A percentile compares a stretch with the other conserved stretches of the same genome.
Evolutionary conservation across 2,113 vertebrate genomes (phyloP).

Genomic region (Rattus rattus): DNA sequence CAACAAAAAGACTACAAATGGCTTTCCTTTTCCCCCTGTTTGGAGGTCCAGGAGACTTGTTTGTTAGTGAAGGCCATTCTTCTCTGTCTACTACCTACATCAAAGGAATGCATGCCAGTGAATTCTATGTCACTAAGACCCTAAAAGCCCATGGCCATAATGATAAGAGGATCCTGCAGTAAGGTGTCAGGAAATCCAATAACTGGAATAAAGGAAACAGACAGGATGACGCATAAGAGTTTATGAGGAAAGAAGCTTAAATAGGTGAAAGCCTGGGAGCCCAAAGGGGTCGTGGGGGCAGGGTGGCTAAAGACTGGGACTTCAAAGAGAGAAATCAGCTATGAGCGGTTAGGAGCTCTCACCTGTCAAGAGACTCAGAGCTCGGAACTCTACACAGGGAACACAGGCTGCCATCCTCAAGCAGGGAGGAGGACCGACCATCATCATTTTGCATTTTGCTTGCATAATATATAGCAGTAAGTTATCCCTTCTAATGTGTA

Average conservation of each 20-base stretch:
- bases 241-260: slow-evolving; percentile 72
- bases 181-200: slow-evolving; percentile 71
- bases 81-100: slow-evolving; percentile 34
- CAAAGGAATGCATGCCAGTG: slow-evolving; percentile 4
- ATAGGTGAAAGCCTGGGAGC: slow-evolving; percentile 57
- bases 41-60: slow-evolving; percentile 20
- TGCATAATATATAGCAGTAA: slow-evolving; percentile 13
- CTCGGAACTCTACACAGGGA: not conserved
- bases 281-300: not conserved
- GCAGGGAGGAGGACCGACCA: not conserved
- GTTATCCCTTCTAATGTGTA: not conserved
- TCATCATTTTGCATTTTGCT: slow-evolving; percentile 34
- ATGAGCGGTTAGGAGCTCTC: slow-evolving; percentile 28
- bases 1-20: slow-evolving; percentile 15
- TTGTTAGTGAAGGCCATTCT: slow-evolving; percentile 17
- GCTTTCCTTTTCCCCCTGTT: not conserved
- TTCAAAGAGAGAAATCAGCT: slow-evolving; percentile 63
- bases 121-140: slow-evolving; percentile 54
- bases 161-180: slow-evolving; percentile 68
- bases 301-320: not conserved
- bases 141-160: slow-evolving; percentile 56
- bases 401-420: not conserved
- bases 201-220: slow-evolving; percentile 66
- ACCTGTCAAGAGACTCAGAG: slow-evolving; percentile 35
- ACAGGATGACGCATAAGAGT: slow-evolving; percentile 53